These are phyloP conservation scores for Drosophila mimetica DNA, from an alignment of 2,888 invertebrate species.

Conservation along the genomic window DNA sequence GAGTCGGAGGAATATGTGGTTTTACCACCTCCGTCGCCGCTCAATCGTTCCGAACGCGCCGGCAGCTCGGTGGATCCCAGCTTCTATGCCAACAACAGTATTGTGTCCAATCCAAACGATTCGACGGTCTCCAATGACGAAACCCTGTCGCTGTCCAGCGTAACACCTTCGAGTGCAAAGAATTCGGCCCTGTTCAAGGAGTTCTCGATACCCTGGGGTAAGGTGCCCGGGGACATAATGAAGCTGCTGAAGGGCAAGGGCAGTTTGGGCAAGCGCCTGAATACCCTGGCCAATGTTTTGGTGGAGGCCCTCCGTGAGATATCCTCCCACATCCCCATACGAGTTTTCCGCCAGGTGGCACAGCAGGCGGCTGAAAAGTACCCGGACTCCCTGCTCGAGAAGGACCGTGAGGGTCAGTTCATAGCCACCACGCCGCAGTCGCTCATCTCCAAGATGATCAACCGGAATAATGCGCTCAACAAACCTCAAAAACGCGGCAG, in stretches of 20 bases:
- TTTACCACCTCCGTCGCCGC: constrained; percentile 73
- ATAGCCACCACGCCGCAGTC: constrained; percentile 74
- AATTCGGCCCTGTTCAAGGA: constrained; percentile 64
- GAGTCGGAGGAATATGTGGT: constrained; percentile 70
- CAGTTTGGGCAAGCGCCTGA: constrained; percentile 66
- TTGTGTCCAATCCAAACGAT: constrained; percentile 69
- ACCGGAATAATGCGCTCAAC: constrained; percentile 70
- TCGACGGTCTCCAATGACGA: constrained; percentile 72
- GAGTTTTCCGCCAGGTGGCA: constrained; percentile 72
- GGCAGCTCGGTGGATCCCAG: constrained; percentile 77
- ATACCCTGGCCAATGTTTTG: constrained; percentile 66
- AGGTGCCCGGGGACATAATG: constrained; percentile 75
- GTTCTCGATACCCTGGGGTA: constrained; percentile 68
- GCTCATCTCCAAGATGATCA: constrained; percentile 71
- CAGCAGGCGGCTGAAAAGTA: constrained; percentile 74
- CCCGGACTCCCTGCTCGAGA: constrained; percentile 68
- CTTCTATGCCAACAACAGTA: constrained; percentile 58
- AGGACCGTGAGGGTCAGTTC: constrained; percentile 73
- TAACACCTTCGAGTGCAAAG: constrained; percentile 70
- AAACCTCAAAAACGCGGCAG: constrained; percentile 70
- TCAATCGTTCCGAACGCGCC: constrained; percentile 71
- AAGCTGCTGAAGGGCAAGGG: constrained; percentile 60
- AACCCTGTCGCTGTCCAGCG: constrained; percentile 64
- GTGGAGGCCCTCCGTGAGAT: constrained; percentile 68
- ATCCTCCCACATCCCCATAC: constrained; percentile 62